Evolutionary conservation across 2,888 invertebrate species (phyloP).

Genomic region (Phaonia tiefii): DNA sequence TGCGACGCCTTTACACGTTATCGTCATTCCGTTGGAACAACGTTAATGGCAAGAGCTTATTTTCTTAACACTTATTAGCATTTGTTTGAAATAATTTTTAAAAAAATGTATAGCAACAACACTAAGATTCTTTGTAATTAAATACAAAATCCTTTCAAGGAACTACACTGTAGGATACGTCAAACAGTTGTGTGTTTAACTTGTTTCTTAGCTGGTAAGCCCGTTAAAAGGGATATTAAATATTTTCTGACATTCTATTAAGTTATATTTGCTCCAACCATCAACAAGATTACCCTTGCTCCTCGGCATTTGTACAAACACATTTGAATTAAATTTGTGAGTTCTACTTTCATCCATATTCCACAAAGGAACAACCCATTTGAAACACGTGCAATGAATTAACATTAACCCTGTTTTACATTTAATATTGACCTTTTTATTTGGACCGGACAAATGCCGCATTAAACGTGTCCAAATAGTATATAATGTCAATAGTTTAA

Average conservation of each 20-base stretch:
- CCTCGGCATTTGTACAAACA: too few relatives aligned
- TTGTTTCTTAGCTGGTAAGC: constrained; percentile 14
- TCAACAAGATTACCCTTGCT: not conserved
- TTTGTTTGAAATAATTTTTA: constrained; percentile 36
- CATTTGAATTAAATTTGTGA: too few relatives aligned
- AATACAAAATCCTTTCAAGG: constrained; percentile 46
- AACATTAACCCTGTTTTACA: constrained; percentile 6
- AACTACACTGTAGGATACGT: not conserved
- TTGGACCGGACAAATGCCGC: not conserved
- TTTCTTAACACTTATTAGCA: constrained; percentile 39
- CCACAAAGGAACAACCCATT: not conserved
- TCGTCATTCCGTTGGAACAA: not conserved
- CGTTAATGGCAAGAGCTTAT: not conserved
- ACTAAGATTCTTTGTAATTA: constrained; percentile 47
- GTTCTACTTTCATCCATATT: not conserved
- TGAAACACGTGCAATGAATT: constrained; percentile 32
- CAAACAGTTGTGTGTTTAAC: constrained; percentile 18
- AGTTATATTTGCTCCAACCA: not conserved
- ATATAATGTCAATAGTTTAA: not conserved
- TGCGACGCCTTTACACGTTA: too few relatives aligned
- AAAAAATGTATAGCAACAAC: constrained; percentile 32
- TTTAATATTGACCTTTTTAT: not conserved
- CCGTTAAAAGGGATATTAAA: constrained; percentile 28
- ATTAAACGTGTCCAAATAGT: constrained; percentile 15
- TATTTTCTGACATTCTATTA: constrained; percentile 1